phyloP scores from a whole-genome alignment of 1,140 invertebrate genomes.

The Lepeophtheirus salmonis region DNA sequence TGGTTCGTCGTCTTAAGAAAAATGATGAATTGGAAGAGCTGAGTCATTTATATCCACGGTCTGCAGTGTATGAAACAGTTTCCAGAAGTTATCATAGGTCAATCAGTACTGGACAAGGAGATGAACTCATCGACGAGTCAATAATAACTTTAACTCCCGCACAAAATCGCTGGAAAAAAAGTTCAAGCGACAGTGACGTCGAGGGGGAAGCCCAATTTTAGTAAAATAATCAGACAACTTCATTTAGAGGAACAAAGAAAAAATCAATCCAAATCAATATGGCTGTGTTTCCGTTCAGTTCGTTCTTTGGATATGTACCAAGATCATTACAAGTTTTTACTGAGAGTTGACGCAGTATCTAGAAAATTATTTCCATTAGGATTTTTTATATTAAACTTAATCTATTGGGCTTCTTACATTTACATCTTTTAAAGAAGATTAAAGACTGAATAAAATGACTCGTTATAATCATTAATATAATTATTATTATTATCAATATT shows the following conservation, averaged over 20 bases:
- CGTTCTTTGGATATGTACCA: conserved; percentile 2
- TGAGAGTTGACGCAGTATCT: not conserved
- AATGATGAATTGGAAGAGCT: conserved; percentile 9
- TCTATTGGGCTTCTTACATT: conserved; percentile 6
- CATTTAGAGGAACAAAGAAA: not conserved
- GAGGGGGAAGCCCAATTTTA: not conserved
- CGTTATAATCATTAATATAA: not conserved
- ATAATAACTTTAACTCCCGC: not conserved
- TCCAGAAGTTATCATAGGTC: not conserved
- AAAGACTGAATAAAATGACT: not conserved
- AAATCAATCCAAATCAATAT: not conserved
- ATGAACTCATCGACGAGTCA: not conserved
- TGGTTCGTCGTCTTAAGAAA: conserved; percentile 7
- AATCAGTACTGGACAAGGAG: not conserved
- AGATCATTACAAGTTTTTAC: not conserved
- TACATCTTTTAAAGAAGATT: conserved; percentile 2
- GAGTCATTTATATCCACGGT: not conserved
- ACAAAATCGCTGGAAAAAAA: not conserved
- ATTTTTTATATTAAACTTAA: not conserved
- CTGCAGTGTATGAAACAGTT: not conserved
- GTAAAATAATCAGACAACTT: not conserved
- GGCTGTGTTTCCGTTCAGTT: not conserved
- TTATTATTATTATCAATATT: not conserved
- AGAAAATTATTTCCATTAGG: conserved; percentile 1
- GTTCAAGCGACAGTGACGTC: not conserved